Percentiles rank a stretch among this genome's conserved stretches.
Evolutionary conservation across 2,797 vertebrate genomes (phyloP).

Genomic region (Typhlichthys eigenmanni): DNA sequence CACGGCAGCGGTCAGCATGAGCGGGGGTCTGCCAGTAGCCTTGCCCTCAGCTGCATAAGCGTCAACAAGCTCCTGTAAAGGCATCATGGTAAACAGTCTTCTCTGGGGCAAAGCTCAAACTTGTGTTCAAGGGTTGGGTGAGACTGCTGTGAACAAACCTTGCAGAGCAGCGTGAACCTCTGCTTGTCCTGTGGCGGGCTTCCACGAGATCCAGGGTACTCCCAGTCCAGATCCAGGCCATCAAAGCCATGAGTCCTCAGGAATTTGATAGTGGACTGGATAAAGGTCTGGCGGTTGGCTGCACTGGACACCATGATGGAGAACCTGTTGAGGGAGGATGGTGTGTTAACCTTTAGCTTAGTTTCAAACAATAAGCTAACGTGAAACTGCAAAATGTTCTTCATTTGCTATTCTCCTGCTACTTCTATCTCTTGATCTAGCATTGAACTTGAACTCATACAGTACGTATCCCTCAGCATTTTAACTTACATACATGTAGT

Average conservation of each 20-base stretch:
- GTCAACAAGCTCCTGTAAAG: constrained; percentile 69
- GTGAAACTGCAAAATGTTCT: constrained; percentile 30
- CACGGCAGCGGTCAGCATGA: constrained; percentile 79
- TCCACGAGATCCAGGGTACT: constrained; percentile 81
- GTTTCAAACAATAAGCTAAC: too few species aligned
- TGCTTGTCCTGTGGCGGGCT: constrained; percentile 76
- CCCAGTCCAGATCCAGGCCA: constrained; percentile 86
- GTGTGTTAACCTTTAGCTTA: not conserved
- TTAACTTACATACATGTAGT: too few species aligned
- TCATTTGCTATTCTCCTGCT: not conserved
- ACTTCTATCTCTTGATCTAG: too few species aligned
- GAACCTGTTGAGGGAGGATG: constrained; percentile 67
- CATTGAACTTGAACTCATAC: too few species aligned
- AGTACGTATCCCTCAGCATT: not conserved
- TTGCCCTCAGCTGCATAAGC: constrained; percentile 70
- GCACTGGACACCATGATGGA: constrained; percentile 76
- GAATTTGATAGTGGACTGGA: constrained; percentile 77
- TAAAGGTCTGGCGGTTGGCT: constrained; percentile 77
- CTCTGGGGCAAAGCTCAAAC: too few species aligned
- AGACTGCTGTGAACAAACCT: constrained; percentile 48
- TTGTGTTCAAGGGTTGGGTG: too few species aligned
- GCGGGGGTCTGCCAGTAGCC: constrained; percentile 45
- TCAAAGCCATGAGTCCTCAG: constrained; percentile 81
- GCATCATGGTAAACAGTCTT: not conserved
- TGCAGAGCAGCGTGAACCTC: constrained; percentile 77